Evolutionary conservation across 2,888 invertebrate species (phyloP), one percentile per base, ranked within the genome.

Genomic region (Parnassius mnemosyne): DNA sequence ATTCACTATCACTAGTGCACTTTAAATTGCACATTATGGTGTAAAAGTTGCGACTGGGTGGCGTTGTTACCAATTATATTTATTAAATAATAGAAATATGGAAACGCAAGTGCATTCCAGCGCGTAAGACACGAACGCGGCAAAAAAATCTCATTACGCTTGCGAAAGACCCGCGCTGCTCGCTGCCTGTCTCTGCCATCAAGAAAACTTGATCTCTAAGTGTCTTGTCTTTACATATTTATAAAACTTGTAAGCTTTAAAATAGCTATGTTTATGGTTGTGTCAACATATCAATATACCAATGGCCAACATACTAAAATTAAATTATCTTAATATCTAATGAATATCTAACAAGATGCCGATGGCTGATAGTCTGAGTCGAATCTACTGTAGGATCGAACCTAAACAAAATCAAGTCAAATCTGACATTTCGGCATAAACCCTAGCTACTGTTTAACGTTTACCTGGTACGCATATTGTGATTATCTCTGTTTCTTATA

Each of bases 21-120:
- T 41, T 46, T 10, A n/a, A 53, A 51, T 43, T 49, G 49, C 49
- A 49, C 13, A 13, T 9, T 47, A 51, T 50, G 46, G 43, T 60
- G 44, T 55, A 60, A 55, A 54, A 60, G 50, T 43, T 51, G 34
- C 44, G 47, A n/a, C n/a, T n/a, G 12, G n/a, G 13, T 44, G 44
- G 11, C 9, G 10, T 3, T 10, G 12, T 57, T 61, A 57, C 53
- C 57, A 61, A 61, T 53, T 56, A 20, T 16, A 53, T 61, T 41
- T 53, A 57, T 57, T 57, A 61, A 61, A 53, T 57, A 53, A 61
- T 34, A 55, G 34, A 57, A 46, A 42, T 57, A 53, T 53, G 57
- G 57, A 57, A 61, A 61, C 53, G 20, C 13, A 42, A 42, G 61
- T 57, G 61, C 61, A 57, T 61, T 61, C 57, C 57, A 47, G 47